A percentile compares a stretch with the other conserved stretches of the same genome.
Evolutionary conservation across 2,888 invertebrate species (phyloP).

Genomic region (Willowsia nigromaculata): DNA sequence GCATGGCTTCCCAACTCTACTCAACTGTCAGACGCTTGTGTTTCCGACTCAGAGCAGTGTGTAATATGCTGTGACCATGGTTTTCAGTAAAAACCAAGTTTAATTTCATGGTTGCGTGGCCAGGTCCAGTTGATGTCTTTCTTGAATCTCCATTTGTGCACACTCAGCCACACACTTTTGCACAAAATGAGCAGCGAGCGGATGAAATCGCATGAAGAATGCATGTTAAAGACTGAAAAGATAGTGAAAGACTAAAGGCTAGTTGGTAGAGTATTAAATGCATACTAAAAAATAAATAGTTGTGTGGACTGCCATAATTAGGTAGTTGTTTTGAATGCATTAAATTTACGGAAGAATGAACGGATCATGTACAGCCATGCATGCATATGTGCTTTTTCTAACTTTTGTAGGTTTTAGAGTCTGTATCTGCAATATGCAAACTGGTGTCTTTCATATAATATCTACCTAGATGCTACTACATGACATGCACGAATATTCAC

Average conservation of each 20-base stretch:
- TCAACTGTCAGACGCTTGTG: slow-evolving; percentile 36
- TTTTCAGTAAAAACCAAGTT: slow-evolving; percentile 2
- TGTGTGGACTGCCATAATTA: background rate
- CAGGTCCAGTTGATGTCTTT: slow-evolving; percentile 43
- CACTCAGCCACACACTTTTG: background rate
- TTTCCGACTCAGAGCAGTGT: background rate
- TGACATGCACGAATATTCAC: slow-evolving; percentile 12
- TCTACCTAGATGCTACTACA: too few species aligned
- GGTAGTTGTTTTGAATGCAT: background rate
- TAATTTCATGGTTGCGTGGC: slow-evolving; percentile 43
- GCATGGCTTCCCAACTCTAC: slow-evolving; percentile 22
- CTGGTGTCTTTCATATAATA: slow-evolving; percentile 6
- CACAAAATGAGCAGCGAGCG: background rate
- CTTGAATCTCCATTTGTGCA: background rate
- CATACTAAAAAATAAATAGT: background rate
- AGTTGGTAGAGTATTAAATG: background rate
- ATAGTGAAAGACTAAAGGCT: background rate
- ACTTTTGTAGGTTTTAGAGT: background rate
- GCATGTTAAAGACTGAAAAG: background rate
- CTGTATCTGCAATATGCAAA: background rate
- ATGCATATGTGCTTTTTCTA: background rate
- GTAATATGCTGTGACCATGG: background rate
- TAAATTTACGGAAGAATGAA: background rate
- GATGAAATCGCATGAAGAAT: background rate
- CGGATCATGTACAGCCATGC: background rate